phyloP scores from a whole-genome alignment of 1,140 invertebrate genomes.

The Phocides pigmalion region DNA sequence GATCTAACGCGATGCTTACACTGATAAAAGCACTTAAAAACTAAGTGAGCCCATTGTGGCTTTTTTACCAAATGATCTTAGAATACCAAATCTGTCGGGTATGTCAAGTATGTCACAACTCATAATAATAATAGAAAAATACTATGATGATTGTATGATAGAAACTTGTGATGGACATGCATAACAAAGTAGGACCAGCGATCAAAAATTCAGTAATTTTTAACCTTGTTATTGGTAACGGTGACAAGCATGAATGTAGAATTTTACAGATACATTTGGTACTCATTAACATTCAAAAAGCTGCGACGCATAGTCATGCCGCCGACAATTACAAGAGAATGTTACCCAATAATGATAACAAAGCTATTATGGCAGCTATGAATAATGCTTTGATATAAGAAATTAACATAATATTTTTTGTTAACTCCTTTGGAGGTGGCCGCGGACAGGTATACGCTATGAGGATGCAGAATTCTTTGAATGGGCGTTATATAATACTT shows the following conservation, averaged over 20 bases:
- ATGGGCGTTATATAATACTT: conserved; percentile 59
- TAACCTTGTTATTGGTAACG: conserved; percentile 41
- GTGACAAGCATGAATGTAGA: conserved; percentile 51
- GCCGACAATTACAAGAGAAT: conserved; percentile 67
- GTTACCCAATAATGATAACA: conserved; percentile 79
- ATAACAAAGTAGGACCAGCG: conserved; percentile 18
- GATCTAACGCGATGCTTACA: too few relatives aligned
- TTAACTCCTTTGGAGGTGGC: conserved; percentile 75
- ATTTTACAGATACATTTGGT: conserved; percentile 40
- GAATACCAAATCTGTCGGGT: too few relatives aligned
- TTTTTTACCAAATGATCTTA: too few relatives aligned
- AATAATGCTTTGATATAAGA: conserved; percentile 76
- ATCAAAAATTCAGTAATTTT: conserved; percentile 21
- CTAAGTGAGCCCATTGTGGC: too few relatives aligned
- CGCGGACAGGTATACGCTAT: conserved; percentile 78
- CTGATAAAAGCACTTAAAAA: too few relatives aligned
- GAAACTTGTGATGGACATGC: conserved; percentile 4
- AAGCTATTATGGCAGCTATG: conserved; percentile 78
- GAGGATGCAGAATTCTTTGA: conserved; percentile 83
- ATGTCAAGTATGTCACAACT: too few relatives aligned
- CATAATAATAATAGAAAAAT: too few relatives aligned
- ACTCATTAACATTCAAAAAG: conserved; percentile 53
- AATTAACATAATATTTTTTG: conserved; percentile 83
- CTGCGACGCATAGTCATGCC: conserved; percentile 48
- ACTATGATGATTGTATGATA: too few relatives aligned